phyloP scores from a whole-genome alignment of 2,888 invertebrate species.

The Pristionchus maxplancki region DNA sequence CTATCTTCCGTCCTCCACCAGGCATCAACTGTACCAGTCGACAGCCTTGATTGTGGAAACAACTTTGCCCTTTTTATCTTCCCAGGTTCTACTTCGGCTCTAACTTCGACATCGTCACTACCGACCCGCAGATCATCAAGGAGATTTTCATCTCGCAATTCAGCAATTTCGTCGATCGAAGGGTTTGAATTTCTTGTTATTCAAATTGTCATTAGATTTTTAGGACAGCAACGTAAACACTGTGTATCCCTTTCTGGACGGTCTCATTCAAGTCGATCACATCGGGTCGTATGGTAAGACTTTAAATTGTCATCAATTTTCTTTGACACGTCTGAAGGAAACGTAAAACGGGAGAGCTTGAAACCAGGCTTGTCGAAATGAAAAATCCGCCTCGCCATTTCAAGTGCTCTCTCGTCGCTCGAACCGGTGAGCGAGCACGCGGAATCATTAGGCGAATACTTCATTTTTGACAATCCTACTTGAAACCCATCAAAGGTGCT shows the following conservation, averaged over 20 bases:
- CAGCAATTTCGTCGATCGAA: slow-evolving; percentile 67
- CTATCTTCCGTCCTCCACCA: no score
- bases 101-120: slow-evolving; percentile 59
- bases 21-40: no score
- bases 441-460: no score
- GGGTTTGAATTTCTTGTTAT: slow-evolving; percentile 29
- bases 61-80: not conserved
- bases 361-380: no score
- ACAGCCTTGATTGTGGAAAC: no score
- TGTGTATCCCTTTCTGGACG: slow-evolving; percentile 42
- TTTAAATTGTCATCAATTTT: no score
- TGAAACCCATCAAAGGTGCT: slow-evolving; percentile 61
- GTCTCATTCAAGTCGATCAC: slow-evolving; percentile 52
- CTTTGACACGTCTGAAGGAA: no score
- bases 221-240: slow-evolving; percentile 19
- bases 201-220: not conserved
- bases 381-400: no score
- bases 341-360: no score
- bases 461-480: not conserved
- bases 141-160: slow-evolving; percentile 72
- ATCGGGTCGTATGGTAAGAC: slow-evolving; percentile 41
- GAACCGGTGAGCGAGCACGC: no score
- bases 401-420: no score
- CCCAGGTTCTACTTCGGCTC: slow-evolving; percentile 62
- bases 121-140: slow-evolving; percentile 64